A percentile compares a stretch with the other conserved stretches of the same genome.
These are phyloP conservation scores for Chaunax sp. DNA, from an alignment of 2,797 vertebrate genomes.

Conservation along the genomic window DNA sequence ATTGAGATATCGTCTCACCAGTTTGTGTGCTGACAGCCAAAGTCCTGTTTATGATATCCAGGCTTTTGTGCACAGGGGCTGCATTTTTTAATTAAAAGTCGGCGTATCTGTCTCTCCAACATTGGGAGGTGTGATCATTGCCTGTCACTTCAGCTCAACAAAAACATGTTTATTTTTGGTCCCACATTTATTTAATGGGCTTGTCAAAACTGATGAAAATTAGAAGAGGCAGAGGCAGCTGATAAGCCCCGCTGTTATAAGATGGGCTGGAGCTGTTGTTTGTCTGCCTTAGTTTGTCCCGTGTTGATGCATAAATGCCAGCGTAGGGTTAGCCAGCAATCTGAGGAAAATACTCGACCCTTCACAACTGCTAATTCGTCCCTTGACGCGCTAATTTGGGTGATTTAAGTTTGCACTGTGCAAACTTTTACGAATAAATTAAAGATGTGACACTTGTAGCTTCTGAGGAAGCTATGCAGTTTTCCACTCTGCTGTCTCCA, in stretches of 20 bases:
- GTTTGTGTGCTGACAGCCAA: constrained; percentile 41
- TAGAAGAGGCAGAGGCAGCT: constrained; percentile 75
- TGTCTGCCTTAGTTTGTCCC: constrained; percentile 66
- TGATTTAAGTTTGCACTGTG: constrained; percentile 50
- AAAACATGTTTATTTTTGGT: constrained; percentile 82
- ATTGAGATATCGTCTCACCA: constrained; percentile 27
- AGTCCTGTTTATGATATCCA: constrained; percentile 54
- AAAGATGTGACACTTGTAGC: constrained; percentile 38
- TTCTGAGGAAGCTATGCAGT: constrained; percentile 4
- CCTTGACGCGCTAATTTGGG: constrained; percentile 29
- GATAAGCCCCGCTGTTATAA: constrained; percentile 79
- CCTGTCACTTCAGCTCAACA: constrained; percentile 78
- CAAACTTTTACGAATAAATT: constrained; percentile 53
- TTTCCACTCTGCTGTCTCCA: too few relatives aligned
- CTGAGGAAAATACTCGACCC: constrained; percentile 39
- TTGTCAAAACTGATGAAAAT: constrained; percentile 83
- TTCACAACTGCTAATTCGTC: constrained; percentile 33
- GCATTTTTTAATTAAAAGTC: constrained; percentile 77
- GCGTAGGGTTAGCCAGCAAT: constrained; percentile 41
- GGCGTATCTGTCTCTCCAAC: constrained; percentile 51
- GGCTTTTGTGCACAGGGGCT: constrained; percentile 37
- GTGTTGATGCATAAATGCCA: constrained; percentile 55
- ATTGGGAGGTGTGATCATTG: constrained; percentile 78
- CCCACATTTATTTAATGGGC: constrained; percentile 79
- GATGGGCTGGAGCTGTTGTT: constrained; percentile 67